These are phyloP conservation scores for Chelonoidis abingdonii DNA, from an alignment of 2,113 vertebrate genomes.

Conservation along the genomic window DNA sequence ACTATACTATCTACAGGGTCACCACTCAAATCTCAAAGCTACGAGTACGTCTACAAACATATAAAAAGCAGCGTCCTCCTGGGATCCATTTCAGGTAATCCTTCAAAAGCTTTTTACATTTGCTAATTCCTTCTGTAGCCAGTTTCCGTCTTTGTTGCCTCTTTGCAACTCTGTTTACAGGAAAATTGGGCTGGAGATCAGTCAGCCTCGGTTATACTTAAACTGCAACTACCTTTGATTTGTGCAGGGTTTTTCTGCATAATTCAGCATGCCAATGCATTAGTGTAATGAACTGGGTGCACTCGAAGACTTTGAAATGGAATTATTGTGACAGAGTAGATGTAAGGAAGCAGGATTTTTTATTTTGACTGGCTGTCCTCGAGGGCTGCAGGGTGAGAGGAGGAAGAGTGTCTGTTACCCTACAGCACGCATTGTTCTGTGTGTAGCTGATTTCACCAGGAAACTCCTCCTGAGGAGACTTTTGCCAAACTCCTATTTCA, in stretches of 20 bases:
- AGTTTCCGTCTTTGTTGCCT: background rate
- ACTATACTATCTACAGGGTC: slow-evolving; percentile 96
- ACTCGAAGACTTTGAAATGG: slow-evolving; percentile 10
- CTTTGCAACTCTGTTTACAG: background rate
- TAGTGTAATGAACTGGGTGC: background rate
- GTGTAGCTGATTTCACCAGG: slow-evolving; percentile 64
- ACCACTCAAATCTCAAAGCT: slow-evolving; percentile 92
- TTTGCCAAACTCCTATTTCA: slow-evolving; percentile 28
- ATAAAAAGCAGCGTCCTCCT: slow-evolving; percentile 91
- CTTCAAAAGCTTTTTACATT: background rate
- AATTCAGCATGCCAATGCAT: slow-evolving; percentile 7
- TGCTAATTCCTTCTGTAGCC: background rate
- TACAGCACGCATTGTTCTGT: slow-evolving; percentile 44
- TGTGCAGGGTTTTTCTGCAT: background rate
- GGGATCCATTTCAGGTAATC: slow-evolving; percentile 94
- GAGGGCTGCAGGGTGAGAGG: slow-evolving; percentile 47
- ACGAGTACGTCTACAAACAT: slow-evolving; percentile 93
- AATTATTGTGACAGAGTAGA: slow-evolving; percentile 22
- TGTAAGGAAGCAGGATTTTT: slow-evolving; percentile 42
- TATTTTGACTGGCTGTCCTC: slow-evolving; percentile 58
- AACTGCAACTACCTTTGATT: slow-evolving; percentile 25
- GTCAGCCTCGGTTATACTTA: slow-evolving; percentile 4
- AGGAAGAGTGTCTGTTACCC: slow-evolving; percentile 59
- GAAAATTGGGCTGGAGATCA: background rate
- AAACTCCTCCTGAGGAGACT: slow-evolving; percentile 48